Evolutionary conservation across 2,888 invertebrate species (phyloP), one percentile per base, ranked within the genome.

Genomic region (Polydrusus cervinus): DNA sequence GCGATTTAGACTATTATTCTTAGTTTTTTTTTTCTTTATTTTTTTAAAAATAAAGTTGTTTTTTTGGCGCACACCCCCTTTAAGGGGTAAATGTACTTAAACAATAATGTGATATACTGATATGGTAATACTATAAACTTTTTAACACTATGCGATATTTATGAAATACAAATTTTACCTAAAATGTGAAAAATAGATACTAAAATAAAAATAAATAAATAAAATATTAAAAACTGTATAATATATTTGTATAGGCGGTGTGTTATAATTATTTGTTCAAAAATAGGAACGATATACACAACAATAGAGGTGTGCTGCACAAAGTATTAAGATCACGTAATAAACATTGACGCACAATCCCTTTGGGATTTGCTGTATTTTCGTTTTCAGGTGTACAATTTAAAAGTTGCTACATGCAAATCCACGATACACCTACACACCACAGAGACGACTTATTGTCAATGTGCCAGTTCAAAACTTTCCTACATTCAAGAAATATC

Each of bases 201-300:
- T 43, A 51, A 14, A 57, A 10, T 34, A 57, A 9, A 34, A 60
- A 60, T 38, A 57, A 57, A 57, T 60, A 60, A 18, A 60, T 38
- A 60, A 60, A 18, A 43, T 38, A 55, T 18, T 25, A 16, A 55
- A 30, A 20, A 30, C 25, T 10, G 30, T n/a, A 20, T 55, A 55
- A 11, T 14, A 18, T 49, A 10, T 60, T 60, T 60, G n/a, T 16
- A 6, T 60, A 60, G 34, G 38, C 57, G 9, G n/a, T 14, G 2
- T 10, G 57, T 38, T 16, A 60, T 8, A 60, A 60, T 16, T 60
- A 11, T 9, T 14, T 38, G 10, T 3, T 60, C 18, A n/a, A 60
- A 60, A 60, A 60, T 60, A 60, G 57, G 57, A 60, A 60, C 57
- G 38, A 38, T 60, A 38, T 60, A 60, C 10, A 34, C 10, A 34